phyloP scores from a whole-genome alignment of 2,113 vertebrate genomes.

The Phrynosoma blainvillii region DNA sequence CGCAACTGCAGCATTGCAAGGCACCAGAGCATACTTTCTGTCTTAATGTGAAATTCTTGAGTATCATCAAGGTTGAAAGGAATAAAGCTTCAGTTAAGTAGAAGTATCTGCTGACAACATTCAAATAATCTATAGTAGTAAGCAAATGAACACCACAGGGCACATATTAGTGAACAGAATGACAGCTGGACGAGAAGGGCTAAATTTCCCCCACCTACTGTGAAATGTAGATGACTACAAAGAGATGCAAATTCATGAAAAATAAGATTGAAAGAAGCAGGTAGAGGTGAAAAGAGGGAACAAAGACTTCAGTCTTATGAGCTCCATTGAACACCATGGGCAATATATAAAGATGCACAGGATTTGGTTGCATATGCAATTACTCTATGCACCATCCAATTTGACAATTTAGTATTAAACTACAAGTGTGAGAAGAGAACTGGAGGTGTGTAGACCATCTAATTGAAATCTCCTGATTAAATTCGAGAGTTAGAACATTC shows the following conservation, averaged over 20 bases:
- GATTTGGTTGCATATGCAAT: background rate
- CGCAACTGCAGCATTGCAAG: constrained; percentile 54
- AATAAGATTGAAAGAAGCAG: constrained; percentile 17
- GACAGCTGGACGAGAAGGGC: constrained; percentile 33
- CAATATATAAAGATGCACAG: background rate
- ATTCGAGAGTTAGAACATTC: too few relatives aligned
- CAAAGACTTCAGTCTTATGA: background rate
- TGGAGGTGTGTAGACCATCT: too few relatives aligned
- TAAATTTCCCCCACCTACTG: constrained; percentile 38
- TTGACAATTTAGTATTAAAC: background rate
- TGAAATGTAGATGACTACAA: constrained; percentile 17
- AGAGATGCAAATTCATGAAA: constrained; percentile 27
- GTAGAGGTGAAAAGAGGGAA: constrained; percentile 1
- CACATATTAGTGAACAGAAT: constrained; percentile 33
- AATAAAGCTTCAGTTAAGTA: constrained; percentile 40
- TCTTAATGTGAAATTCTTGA: constrained; percentile 68
- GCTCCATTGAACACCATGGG: background rate
- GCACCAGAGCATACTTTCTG: constrained; percentile 52
- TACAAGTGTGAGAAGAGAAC: background rate
- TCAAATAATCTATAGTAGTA: constrained; percentile 50
- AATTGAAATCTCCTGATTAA: too few relatives aligned
- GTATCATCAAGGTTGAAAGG: constrained; percentile 51
- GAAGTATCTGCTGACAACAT: constrained; percentile 40
- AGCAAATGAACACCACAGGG: constrained; percentile 60
- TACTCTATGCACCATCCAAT: background rate